Conservation (phyloP, 2,888 invertebrate genomes). For the Pycnomerus fuliginosus region DNA sequence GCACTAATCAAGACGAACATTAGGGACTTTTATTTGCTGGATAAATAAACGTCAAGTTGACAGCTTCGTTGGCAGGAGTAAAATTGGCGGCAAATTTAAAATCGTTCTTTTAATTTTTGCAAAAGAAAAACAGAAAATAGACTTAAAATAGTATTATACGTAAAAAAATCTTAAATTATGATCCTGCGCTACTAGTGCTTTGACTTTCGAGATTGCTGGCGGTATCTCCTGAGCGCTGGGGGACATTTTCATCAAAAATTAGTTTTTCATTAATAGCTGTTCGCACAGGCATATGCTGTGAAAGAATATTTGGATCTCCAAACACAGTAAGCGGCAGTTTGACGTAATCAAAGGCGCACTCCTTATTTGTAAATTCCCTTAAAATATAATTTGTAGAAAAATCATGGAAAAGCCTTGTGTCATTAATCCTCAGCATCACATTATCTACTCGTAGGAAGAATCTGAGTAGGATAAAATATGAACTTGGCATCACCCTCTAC, state of each 20-base stretch:
- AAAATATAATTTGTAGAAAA: slow-evolving; percentile 74
- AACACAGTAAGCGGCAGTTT: slow-evolving; percentile 63
- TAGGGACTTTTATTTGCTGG: slow-evolving; percentile 13
- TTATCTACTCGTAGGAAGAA: slow-evolving; percentile 94
- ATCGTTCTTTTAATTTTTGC: too few relatives aligned
- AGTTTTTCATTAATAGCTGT: slow-evolving; percentile 52
- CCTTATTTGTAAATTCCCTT: slow-evolving; percentile 79
- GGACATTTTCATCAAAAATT: slow-evolving; percentile 33
- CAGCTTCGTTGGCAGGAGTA: too few relatives aligned
- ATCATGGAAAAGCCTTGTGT: slow-evolving; percentile 84
- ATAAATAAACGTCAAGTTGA: too few relatives aligned
- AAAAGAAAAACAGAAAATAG: too few relatives aligned
- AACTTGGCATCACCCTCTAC: slow-evolving; percentile 94
- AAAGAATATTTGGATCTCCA: slow-evolving; percentile 68
- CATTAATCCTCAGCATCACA: slow-evolving; percentile 83
- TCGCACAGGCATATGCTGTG: slow-evolving; percentile 63
- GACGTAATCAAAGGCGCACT: slow-evolving; percentile 70
- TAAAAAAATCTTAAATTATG: too few relatives aligned
- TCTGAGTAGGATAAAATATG: slow-evolving; percentile 86
- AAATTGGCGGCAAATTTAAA: too few relatives aligned
- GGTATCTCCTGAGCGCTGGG: too few relatives aligned
- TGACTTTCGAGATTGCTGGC: too few relatives aligned
- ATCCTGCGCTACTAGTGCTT: too few relatives aligned
- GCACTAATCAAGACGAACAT: background rate
- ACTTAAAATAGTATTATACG: too few relatives aligned